Evolutionary conservation across 2,797 vertebrate genomes (phyloP).

Genomic region (Amniataba percoides): DNA sequence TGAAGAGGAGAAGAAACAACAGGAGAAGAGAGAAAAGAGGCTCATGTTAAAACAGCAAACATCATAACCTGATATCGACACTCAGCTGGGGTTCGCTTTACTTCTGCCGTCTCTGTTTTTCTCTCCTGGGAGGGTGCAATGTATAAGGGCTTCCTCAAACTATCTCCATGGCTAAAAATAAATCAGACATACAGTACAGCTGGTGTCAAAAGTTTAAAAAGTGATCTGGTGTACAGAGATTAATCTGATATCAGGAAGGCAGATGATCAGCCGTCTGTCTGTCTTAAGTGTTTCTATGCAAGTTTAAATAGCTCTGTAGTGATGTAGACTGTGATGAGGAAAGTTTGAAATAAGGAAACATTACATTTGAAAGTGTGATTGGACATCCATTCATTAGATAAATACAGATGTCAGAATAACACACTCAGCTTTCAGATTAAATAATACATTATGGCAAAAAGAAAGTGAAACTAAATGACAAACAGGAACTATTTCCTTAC

Average conservation of each 20-base stretch:
- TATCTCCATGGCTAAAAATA: constrained; percentile 75
- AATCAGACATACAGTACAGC: constrained; percentile 51
- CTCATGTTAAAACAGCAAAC: constrained; percentile 83
- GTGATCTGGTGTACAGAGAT: constrained; percentile 17
- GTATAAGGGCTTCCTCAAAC: constrained; percentile 73
- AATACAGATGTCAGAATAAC: background rate
- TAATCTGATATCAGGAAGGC: constrained; percentile 13
- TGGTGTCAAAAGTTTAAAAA: constrained; percentile 49
- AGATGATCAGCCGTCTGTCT: background rate
- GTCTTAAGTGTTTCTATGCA: background rate
- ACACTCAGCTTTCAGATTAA: background rate
- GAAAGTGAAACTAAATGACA: background rate
- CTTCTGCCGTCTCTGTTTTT: constrained; percentile 70
- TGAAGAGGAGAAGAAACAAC: constrained; percentile 75
- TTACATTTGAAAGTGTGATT: background rate
- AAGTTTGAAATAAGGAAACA: background rate
- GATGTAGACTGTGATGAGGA: background rate
- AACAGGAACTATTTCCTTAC: background rate
- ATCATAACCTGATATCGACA: constrained; percentile 79
- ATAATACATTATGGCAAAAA: background rate
- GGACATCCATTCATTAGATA: background rate
- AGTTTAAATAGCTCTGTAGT: background rate
- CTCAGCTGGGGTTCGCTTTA: constrained; percentile 73
- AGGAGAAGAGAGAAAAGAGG: constrained; percentile 70
- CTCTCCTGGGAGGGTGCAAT: constrained; percentile 68